Base-by-base conservation (phyloP, 1,140 invertebrate species). In the Aplysia californica region DNA sequence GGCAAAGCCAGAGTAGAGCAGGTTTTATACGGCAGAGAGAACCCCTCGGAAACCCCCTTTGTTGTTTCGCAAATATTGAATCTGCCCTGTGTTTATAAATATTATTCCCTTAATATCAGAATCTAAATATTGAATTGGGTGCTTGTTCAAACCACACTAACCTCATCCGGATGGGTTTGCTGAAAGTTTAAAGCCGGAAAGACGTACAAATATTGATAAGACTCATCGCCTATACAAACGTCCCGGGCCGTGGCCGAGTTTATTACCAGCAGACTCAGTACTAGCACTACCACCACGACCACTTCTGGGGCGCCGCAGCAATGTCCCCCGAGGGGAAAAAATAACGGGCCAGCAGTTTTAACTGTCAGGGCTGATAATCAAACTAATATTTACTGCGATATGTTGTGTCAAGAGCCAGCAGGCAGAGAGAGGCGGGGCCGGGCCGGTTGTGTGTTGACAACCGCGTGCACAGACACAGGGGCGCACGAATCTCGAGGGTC, bases 171-270 rank as follows among this genome's bases (percentile, higher is more conserved):
- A 72, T 72, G 70, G 61, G 70, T 72, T 72, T 72, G 38, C 72
- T 26, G 10, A 75, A 75, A 75, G 72, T 75, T 75, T 75, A 75
- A 75, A 66, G 59, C 72, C 41, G 61, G 59, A 66, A 65, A 75
- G 61, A 66, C 61, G 72, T 65, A 75, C 72, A 75, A 75, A 75
- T 75, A 75, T 75, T 75, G 72, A 75, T 75, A 75, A 75, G 59
- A 75, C 72, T 41, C 72, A 75, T 50, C 10, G 44, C 10, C 44
- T 50, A 50, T n/a, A 50, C 44, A 50, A 50, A 50, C 44, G n/a
- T 50, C n/a, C n/a, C 10, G 44, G 10, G 44, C 44, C 44, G 10
- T 50, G 44, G n/a, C 10, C 10, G 10, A 50, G 44, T 50, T 10
- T 50, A 15, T 50, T 15, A 50, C 10, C 10, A 50, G 44, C n/a